A percentile compares a stretch with the other conserved stretches of the same genome.
phyloP scores from a whole-genome alignment of 2,888 invertebrate species.

The Nymphalis polychloros region DNA sequence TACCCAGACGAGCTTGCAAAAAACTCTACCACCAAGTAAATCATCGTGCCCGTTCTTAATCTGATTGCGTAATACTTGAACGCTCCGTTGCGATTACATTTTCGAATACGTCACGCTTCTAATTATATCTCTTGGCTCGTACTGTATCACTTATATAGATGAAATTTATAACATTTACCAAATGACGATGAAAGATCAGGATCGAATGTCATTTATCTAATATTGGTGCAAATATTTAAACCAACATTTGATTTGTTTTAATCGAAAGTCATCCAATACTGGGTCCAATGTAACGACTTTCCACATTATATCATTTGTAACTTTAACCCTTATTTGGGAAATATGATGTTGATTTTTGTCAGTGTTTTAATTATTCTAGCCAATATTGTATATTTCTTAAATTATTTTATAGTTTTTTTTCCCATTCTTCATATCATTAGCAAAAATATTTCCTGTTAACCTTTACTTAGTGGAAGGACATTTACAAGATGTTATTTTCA shows the following conservation, averaged over 20 bases:
- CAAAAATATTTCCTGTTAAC: background rate
- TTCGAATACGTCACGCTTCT: background rate
- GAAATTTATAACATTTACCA: background rate
- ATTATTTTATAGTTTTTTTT: background rate
- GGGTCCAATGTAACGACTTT: constrained; percentile 11
- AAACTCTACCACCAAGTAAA: too few species aligned
- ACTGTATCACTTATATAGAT: background rate
- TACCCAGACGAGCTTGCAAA: too few species aligned
- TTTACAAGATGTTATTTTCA: background rate
- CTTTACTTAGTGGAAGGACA: background rate
- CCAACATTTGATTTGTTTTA: background rate
- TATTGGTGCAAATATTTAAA: constrained; percentile 8
- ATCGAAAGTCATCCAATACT: background rate
- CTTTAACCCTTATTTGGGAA: background rate
- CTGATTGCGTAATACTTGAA: too few species aligned
- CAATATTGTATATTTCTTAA: background rate
- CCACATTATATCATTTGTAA: background rate
- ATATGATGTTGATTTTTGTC: background rate
- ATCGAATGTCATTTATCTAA: background rate
- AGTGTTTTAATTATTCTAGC: background rate
- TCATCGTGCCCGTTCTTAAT: too few species aligned
- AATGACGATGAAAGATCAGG: too few species aligned
- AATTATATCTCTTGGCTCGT: too few species aligned
- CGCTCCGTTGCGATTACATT: background rate
- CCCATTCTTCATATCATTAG: constrained; percentile 1